Evolutionary conservation across 2,888 invertebrate genomes (phyloP), one percentile per base, ranked within the genome.

Genomic region (Erynnis tages): DNA sequence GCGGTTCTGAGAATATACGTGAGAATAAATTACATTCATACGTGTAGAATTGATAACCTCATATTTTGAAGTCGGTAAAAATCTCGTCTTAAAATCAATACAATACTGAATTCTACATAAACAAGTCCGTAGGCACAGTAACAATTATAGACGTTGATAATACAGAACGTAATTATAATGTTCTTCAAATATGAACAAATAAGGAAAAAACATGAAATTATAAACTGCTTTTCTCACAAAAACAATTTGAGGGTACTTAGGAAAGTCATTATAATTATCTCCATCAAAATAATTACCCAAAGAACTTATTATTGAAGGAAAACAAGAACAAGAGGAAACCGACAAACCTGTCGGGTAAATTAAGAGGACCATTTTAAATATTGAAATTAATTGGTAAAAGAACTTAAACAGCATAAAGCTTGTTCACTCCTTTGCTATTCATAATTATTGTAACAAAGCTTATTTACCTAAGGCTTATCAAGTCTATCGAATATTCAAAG

Each of bases 271-370:
- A 38, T 10, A 19, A 7, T 38, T 38, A 29, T 17, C 2, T 6
- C 23, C 11, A 16, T 27, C 5, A 34, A 17, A 27, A 21, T 10
- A 48, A 30, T 30, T 32, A 32, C 10, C n/a, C 7, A 2, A 23
- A 10, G 1, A 40, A 40, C 10, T 40, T 32, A 49, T 16, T 40
- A 48, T 40, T 32, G 21, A 38, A 6, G 38, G 25, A 29, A 29
- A 11, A 34, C 25, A 37, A 11, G 37, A 37, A 27, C 37, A 47
- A 4, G 13, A 29, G 19, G 19, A 4, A 25, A 27, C 17, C 25
- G 11, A 11, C 25, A 21, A 47, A 47, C 21, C 21, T 47, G 47
- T 29, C 21, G 8, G 19, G n/a, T 38, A 21, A 47, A 38, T 38
- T 47, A 37, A 6, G 8, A 19, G 11, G 32, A 27, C 29, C n/a